These are phyloP conservation scores for Rhopalosiphum maidis DNA, from an alignment of 1,140 invertebrate genomes.

Conservation along the genomic window DNA sequence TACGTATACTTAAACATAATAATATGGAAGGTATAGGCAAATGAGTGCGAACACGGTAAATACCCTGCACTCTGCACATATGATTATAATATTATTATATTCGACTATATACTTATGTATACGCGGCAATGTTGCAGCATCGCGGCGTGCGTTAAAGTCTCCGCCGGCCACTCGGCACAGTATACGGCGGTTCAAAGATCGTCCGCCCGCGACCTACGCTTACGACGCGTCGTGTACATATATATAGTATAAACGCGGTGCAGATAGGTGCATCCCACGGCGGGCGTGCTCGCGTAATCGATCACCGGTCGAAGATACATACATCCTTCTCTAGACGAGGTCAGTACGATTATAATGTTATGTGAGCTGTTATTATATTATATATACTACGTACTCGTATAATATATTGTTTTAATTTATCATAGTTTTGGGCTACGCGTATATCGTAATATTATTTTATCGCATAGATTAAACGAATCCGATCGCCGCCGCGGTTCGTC, in stretches of 20 bases:
- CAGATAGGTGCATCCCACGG: background rate
- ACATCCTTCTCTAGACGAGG: background rate
- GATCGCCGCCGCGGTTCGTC: background rate
- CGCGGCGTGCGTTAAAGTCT: slow-evolving; percentile 39
- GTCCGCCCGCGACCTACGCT: background rate
- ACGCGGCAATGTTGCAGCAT: background rate
- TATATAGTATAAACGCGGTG: background rate
- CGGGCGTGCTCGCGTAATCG: slow-evolving; percentile 9
- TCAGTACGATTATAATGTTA: background rate
- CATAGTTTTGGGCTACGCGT: background rate
- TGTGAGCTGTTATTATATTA: background rate
- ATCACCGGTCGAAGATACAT: background rate
- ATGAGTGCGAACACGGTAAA: background rate
- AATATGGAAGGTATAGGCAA: background rate
- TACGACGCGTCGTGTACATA: background rate
- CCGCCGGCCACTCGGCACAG: background rate
- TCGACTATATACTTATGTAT: background rate
- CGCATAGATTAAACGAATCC: background rate
- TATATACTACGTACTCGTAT: background rate
- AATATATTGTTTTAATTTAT: background rate
- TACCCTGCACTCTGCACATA: background rate
- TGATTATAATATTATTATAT: background rate
- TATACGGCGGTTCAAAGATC: slow-evolving; percentile 41
- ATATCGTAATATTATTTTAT: background rate
- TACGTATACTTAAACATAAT: background rate